Evolutionary conservation across 2,888 invertebrate species (phyloP).

Genomic region (Graphium colonna): DNA sequence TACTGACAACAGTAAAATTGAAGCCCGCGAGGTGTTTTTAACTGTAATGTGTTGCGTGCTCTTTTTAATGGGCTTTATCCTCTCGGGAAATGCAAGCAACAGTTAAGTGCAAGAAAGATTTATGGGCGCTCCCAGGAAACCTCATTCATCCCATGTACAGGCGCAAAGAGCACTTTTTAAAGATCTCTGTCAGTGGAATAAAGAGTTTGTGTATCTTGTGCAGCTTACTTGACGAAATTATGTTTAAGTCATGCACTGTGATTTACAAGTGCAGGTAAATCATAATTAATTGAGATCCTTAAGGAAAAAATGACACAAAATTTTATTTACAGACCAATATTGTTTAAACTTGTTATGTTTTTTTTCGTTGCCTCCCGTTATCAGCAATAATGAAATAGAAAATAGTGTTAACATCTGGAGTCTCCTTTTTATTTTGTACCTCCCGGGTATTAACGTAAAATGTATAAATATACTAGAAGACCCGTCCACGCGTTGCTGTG

Average conservation of each 20-base stretch:
- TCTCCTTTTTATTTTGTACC: too few relatives aligned
- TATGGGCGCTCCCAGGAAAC: slow-evolving; percentile 6
- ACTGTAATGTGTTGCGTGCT: neutral
- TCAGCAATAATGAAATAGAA: too few relatives aligned
- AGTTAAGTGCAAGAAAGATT: slow-evolving; percentile 14
- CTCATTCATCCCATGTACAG: slow-evolving; percentile 10
- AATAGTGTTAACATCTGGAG: too few relatives aligned
- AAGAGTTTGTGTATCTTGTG: neutral
- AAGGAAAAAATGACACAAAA: too few relatives aligned
- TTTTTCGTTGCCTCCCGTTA: too few relatives aligned
- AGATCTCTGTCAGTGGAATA: neutral
- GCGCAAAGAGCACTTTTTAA: slow-evolving; percentile 8
- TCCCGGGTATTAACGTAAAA: too few relatives aligned
- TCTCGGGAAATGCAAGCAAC: slow-evolving; percentile 11
- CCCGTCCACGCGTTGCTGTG: too few relatives aligned
- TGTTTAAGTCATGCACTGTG: neutral
- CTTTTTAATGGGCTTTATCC: slow-evolving; percentile 3
- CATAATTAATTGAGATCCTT: too few relatives aligned
- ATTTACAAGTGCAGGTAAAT: too few relatives aligned
- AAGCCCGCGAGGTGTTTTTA: neutral
- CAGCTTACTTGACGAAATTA: neutral
- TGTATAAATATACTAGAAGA: too few relatives aligned
- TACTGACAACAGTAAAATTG: neutral
- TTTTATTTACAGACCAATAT: too few relatives aligned
- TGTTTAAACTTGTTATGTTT: too few relatives aligned